Evolutionary conservation across 2,113 vertebrate species (phyloP).

Genomic region (Malurus cyaneus): DNA sequence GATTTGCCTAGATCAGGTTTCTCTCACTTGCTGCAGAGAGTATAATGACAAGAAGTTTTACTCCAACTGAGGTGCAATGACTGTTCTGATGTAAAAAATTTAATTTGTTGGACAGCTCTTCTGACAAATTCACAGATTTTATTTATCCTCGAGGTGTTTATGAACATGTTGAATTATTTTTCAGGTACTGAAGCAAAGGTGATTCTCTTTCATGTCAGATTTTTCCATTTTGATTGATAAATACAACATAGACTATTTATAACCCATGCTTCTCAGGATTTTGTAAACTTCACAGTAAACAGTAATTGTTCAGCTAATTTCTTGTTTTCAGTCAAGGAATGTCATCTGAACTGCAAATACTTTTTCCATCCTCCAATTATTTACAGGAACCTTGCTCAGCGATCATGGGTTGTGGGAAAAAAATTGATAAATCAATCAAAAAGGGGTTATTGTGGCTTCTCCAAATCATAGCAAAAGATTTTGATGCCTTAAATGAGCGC

Average conservation of each 20-base stretch:
- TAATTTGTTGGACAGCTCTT: background rate
- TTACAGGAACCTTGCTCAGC: constrained; percentile 92
- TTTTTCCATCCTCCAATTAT: background rate
- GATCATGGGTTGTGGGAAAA: constrained; percentile 87
- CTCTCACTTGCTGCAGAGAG: background rate
- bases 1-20: background rate
- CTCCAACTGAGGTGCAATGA: background rate
- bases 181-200: background rate
- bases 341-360: background rate
- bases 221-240: background rate
- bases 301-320: background rate
- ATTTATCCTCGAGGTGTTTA: background rate
- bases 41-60: background rate
- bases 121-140: background rate
- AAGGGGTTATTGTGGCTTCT: constrained; percentile 93
- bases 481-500: constrained; percentile 88
- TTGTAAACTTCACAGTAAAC: background rate
- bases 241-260: background rate
- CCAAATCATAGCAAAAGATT: constrained; percentile 91
- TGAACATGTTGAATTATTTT: background rate
- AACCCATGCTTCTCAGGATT: background rate
- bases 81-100: background rate
- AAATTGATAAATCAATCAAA: constrained; percentile 93
- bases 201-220: background rate
- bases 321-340: background rate